Evolutionary conservation across 2,113 vertebrate genomes (phyloP).

Genomic region (Parotia lawesii): DNA sequence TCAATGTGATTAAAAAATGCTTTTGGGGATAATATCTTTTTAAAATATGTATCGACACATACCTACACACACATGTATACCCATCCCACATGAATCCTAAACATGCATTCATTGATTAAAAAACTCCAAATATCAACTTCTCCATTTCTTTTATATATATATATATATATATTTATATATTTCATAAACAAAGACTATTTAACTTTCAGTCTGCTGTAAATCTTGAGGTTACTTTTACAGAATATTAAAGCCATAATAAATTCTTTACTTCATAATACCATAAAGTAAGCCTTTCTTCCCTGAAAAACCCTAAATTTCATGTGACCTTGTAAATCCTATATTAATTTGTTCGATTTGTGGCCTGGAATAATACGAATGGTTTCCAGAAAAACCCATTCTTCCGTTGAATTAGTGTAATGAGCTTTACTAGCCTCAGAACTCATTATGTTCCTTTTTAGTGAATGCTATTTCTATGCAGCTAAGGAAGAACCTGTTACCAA

Average conservation of each 20-base stretch:
- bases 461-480: not conserved
- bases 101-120: not conserved
- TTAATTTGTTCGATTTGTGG: not conserved
- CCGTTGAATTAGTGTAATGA: not conserved
- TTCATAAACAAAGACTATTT: not conserved
- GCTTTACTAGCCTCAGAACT: not conserved
- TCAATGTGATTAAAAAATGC: not conserved
- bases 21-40: not conserved
- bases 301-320: not conserved
- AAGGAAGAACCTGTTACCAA: not conserved
- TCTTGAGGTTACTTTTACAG: not conserved
- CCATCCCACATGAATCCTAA: not conserved
- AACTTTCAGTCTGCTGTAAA: not conserved
- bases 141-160: not conserved
- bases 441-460: not conserved
- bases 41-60: not conserved
- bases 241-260: not conserved
- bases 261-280: not conserved
- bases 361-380: not conserved
- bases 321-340: not conserved
- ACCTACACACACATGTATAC: rapidly evolving
- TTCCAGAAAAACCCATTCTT: not conserved
- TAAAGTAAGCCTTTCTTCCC: not conserved
- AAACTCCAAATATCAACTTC: not conserved
- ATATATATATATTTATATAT: not conserved